phyloP scores from a whole-genome alignment of 2,797 vertebrate species.

The Monodelphis domestica region DNA sequence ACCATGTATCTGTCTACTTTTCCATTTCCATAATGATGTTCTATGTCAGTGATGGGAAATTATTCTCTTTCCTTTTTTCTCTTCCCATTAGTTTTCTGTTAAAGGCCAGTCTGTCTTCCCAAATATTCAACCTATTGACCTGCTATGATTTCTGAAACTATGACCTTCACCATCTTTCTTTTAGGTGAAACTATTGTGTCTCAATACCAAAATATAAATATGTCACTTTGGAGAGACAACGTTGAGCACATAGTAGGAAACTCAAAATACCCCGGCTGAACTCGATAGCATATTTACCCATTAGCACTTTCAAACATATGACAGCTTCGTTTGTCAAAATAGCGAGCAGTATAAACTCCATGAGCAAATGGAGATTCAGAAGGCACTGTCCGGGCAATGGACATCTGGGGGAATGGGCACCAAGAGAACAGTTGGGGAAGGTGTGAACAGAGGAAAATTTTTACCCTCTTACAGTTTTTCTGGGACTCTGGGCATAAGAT shows the following conservation, averaged over 20 bases:
- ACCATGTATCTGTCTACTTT: neutral
- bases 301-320: too few relatives aligned
- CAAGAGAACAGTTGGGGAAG: neutral
- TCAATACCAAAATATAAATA: neutral
- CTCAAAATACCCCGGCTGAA: neutral
- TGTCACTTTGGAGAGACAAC: neutral
- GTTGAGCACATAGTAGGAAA: neutral
- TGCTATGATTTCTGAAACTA: neutral
- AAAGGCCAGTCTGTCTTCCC: neutral
- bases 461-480: neutral
- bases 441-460: neutral
- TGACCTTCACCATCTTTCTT: neutral
- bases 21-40: neutral
- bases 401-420: too few relatives aligned
- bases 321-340: too few relatives aligned
- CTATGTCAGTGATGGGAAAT: neutral
- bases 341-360: too few relatives aligned
- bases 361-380: too few relatives aligned
- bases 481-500: neutral
- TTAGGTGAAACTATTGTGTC: neutral
- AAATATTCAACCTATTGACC: conserved; percentile 7
- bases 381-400: too few relatives aligned
- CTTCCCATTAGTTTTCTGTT: neutral
- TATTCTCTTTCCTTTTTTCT: neutral
- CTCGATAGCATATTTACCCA: too few relatives aligned